Evolutionary conservation across 1,140 invertebrate genomes (phyloP), one percentile per base, ranked within the genome.

Genomic region (Lucilia cuprina): DNA sequence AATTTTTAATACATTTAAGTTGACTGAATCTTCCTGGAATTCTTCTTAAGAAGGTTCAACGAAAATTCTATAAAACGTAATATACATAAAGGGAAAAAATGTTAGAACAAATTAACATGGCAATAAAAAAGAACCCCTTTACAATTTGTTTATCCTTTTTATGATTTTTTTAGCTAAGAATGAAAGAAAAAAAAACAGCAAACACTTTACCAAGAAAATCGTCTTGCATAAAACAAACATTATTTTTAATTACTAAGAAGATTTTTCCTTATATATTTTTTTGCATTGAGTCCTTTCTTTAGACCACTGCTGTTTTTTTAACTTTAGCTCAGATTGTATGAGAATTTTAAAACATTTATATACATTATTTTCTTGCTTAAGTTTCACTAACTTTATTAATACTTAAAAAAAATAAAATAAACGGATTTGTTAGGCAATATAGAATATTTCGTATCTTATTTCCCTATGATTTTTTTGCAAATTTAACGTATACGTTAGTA

Each of bases 221-320:
- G 13, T 60, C 14, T 60, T 70, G 19, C 5, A 70, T 70, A 70
- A 70, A 70, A 70, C 65, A 70, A 70, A 70, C 65, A 70, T 70
- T 70, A 70, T 70, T 70, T 70, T 70, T 70, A 70, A 70, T 70
- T 70, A 70, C 65, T 70, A 25, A 70, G n/a, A 19, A 70, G n/a
- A 70, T 70, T 21, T 70, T 70, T 21, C 21, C 17, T 19, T n/a
- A n/a, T n/a, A n/a, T n/a, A n/a, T n/a, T n/a, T 70, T 70, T 9
- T 70, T 7, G 17, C 21, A 21, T 25, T 21, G 10, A 4, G 55
- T n/a, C 55, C 17, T 17, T n/a, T n/a, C 3, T n/a, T 60, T n/a
- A 7, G 5, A 17, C 55, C 55, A 60, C 55, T 60, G 55, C 3
- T 60, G n/a, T 17, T n/a, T 7, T 60, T 0, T n/a, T 17, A 14